phyloP scores from a whole-genome alignment of 2,888 invertebrate species.

The Mantis religiosa region DNA sequence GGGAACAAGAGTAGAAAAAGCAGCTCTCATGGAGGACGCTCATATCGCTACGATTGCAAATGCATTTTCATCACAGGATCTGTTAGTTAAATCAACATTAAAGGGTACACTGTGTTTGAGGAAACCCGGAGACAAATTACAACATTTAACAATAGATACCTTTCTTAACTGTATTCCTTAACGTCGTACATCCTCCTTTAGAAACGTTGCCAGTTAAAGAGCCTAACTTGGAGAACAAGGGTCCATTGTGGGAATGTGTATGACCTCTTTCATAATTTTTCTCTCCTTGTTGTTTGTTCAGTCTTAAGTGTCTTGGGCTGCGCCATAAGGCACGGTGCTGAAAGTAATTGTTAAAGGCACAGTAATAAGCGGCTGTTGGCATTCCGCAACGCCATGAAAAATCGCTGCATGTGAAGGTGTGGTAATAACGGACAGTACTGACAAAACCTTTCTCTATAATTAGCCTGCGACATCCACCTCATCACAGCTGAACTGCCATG shows the following conservation, averaged over 20 bases:
- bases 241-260: not conserved
- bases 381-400: not conserved
- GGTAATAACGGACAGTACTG: not conserved
- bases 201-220: no score
- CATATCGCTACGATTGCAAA: no score
- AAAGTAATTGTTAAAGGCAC: not conserved
- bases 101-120: no score
- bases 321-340: not conserved
- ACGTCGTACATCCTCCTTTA: no score
- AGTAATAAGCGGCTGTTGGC: not conserved
- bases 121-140: no score
- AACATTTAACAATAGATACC: no score
- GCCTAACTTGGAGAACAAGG: no score
- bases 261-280: not conserved
- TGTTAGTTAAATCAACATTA: no score
- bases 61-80: no score
- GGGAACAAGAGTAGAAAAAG: no score
- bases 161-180: no score
- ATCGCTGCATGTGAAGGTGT: not conserved
- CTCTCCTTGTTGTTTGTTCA: not conserved
- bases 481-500: not conserved
- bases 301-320: not conserved
- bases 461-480: not conserved
- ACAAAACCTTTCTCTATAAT: not conserved
- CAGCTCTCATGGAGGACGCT: no score